Base-by-base conservation (phyloP, 1,140 invertebrate genomes). In the Plutomurus gul region DNA sequence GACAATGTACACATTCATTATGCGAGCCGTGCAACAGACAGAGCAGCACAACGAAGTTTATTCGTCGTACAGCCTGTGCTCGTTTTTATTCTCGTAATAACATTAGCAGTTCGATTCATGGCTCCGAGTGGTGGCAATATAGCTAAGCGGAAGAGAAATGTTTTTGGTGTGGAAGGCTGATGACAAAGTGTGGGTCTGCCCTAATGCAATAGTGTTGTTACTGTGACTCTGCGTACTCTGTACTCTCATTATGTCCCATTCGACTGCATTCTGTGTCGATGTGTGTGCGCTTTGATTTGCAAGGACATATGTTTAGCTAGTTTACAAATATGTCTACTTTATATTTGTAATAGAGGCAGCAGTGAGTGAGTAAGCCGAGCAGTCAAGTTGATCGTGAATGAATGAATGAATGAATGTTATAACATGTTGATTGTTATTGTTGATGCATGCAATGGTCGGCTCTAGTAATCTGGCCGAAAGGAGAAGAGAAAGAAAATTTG, bases 1-100 rank as follows among this genome's bases (percentile, higher is more conserved):
- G 51, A 60, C 51, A 60, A 60, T 60, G 27, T 60, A 60, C 51
- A 60, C 51, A 60, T 60, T 30, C 51, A 60, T 60, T 60, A 60
- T 60, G 51, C 33, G 13, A 27, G 11, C 25, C 51, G 27, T 10
- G 18, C 25, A 49, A 60, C 33, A 60, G 51, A 16, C 27, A 60
- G 25, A 33, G 10, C 18, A 49, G 25, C 47, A 20, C 11, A 49
- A 49, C 47, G 39, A 43, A 60, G 4, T 11, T 3, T 30, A 60
- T 10, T 60, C 51, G n/a, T n/a, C n/a, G n/a, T n/a, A n/a, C n/a
- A 60, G 25, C 33, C 27, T 30, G 25, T 16, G 33, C 33, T 27
- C 16, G 33, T 60, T 60, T 60, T 60, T 60, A 60, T 60, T 60
- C 51, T 16, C 6, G 13, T 60, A 60, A 27, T 56, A 56, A 56